Percentiles rank a stretch among this genome's conserved stretches.
Conservation (phyloP, 2,888 invertebrate genomes). For the Drosophila sordidula region DNA sequence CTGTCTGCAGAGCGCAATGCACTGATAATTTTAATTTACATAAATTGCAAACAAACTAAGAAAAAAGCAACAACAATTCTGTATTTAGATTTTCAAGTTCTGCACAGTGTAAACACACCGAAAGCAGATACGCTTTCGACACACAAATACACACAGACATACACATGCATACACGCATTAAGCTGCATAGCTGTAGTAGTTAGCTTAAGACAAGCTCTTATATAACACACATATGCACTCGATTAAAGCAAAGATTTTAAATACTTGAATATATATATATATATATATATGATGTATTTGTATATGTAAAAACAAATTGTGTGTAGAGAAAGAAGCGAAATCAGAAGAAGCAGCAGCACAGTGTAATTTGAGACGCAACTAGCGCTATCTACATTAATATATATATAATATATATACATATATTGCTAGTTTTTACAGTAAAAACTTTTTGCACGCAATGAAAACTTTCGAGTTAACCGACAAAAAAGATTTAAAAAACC, state of each 20-base stretch:
- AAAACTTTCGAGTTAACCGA: constrained; percentile 37
- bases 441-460: constrained; percentile 52
- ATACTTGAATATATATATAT: constrained; percentile 36
- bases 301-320: constrained; percentile 31
- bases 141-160: constrained; percentile 5
- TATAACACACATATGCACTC: constrained; percentile 30
- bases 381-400: constrained; percentile 59
- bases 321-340: constrained; percentile 26
- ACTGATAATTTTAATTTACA: constrained; percentile 81
- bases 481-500: constrained; percentile 9
- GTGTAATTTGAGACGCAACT: constrained; percentile 57
- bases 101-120: constrained; percentile 19
- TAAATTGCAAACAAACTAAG: constrained; percentile 36
- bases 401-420: constrained; percentile 32
- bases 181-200: constrained; percentile 64
- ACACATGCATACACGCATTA: constrained; percentile 16
- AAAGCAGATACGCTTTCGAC: constrained; percentile 1
- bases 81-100: constrained; percentile 44
- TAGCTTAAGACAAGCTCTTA: constrained; percentile 51
- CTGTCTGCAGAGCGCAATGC: constrained; percentile 71
- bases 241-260: constrained; percentile 59
- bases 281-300: constrained; percentile 29
- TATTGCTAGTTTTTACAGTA: constrained; percentile 66
- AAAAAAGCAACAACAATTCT: constrained; percentile 14
- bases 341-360: constrained; percentile 44